Conservation (phyloP, 23 tunicate species). For the Ciona savignyi region DNA sequence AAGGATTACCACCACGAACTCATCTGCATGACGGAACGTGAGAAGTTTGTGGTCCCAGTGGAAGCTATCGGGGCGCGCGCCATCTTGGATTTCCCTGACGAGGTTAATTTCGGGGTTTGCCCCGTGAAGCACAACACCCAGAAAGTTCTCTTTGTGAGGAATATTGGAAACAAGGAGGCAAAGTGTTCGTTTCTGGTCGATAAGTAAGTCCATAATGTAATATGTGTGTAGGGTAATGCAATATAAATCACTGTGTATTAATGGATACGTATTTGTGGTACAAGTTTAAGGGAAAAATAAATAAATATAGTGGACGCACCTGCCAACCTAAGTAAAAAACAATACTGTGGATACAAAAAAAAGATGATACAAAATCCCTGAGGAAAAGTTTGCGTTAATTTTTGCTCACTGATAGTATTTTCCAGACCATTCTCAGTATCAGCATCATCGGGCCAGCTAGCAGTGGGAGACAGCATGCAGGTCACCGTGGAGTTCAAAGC, state of each 20-base stretch:
- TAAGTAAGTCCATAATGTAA: conserved; percentile 43
- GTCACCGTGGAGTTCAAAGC: conserved; percentile 83
- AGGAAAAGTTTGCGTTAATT: no score
- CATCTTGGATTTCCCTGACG: conserved; percentile 89
- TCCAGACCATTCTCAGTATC: conserved; percentile 58
- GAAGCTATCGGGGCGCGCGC: conserved; percentile 85
- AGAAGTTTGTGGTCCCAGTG: conserved; percentile 86
- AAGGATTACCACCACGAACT: conserved; percentile 93
- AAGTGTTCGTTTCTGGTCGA: conserved; percentile 60
- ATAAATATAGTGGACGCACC: no score
- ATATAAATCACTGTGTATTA: no score
- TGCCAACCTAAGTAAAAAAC: no score
- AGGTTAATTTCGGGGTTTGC: conserved; percentile 70
- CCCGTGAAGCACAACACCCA: conserved; percentile 73
- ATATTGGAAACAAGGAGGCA: conserved; percentile 84
- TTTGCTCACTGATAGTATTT: neutral
- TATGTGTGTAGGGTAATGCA: no score
- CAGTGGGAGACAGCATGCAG: conserved; percentile 82
- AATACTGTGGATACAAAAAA: no score
- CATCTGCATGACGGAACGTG: conserved; percentile 96
- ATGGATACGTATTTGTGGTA: no score
- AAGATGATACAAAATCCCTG: no score
- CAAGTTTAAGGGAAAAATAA: no score
- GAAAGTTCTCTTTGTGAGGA: conserved; percentile 85
- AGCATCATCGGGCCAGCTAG: conserved; percentile 25